Conservation (phyloP, 2,888 invertebrate genomes). For the Odontomyia ornata region DNA sequence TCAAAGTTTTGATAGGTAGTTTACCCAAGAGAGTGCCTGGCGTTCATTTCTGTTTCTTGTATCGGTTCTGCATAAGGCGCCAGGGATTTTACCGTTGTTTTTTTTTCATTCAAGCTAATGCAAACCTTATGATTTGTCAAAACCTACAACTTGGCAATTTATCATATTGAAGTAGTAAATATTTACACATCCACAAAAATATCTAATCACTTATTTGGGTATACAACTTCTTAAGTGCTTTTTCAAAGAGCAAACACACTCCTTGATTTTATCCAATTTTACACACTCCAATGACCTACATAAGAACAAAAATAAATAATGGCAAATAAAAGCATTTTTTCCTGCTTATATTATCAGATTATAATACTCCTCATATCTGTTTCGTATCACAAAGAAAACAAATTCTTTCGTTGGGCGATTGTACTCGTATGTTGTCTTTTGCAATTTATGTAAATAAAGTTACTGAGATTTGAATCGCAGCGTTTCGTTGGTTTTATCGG, state of each 20-base stretch:
- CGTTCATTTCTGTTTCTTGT: no score
- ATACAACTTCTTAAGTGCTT: constrained; percentile 1
- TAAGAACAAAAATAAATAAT: neutral
- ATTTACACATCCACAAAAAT: neutral
- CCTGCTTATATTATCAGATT: neutral
- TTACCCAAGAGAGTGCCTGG: no score
- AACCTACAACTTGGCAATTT: neutral
- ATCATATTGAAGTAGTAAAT: neutral
- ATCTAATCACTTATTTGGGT: neutral
- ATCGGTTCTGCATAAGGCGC: no score
- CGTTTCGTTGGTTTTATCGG: constrained; percentile 8
- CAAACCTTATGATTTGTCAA: no score
- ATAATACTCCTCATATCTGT: neutral
- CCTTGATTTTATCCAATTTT: neutral
- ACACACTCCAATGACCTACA: constrained; percentile 10
- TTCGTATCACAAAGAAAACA: neutral
- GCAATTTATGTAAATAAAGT: constrained; percentile 23
- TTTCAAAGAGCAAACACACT: constrained; percentile 2
- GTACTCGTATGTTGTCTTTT: neutral
- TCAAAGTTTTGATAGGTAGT: no score
- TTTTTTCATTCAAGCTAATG: no score
- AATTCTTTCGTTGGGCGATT: neutral
- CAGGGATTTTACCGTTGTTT: no score
- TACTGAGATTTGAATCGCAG: neutral
- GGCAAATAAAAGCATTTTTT: constrained; percentile 1